These are phyloP conservation scores for Epicauta chinensis DNA, from an alignment of 1,140 invertebrate species.

Conservation along the genomic window DNA sequence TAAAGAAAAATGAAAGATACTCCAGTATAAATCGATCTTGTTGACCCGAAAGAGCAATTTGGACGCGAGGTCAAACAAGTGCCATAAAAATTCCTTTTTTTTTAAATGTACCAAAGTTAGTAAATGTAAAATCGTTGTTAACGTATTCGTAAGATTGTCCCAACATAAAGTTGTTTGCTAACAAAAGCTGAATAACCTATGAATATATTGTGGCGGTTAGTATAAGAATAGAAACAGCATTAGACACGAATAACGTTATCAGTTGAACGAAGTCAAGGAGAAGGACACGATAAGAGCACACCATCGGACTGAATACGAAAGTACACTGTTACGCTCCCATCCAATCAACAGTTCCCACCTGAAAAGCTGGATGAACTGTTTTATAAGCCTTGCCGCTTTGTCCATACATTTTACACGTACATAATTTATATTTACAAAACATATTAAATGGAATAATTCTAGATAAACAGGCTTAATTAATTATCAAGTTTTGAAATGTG, in stretches of 20 bases:
- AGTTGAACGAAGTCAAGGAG: slow-evolving; percentile 18
- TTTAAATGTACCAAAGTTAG: slow-evolving; percentile 17
- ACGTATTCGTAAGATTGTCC: slow-evolving; percentile 14
- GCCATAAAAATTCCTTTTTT: slow-evolving; percentile 14
- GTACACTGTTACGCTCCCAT: slow-evolving; percentile 11
- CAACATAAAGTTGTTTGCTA: slow-evolving; percentile 12
- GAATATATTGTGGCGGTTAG: slow-evolving; percentile 17
- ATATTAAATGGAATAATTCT: too few species aligned
- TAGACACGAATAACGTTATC: slow-evolving; percentile 19
- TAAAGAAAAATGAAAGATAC: too few species aligned
- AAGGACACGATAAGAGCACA: slow-evolving; percentile 20
- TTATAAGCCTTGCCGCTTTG: too few species aligned
- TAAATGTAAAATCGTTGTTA: slow-evolving; percentile 16
- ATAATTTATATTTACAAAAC: too few species aligned
- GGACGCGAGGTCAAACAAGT: slow-evolving; percentile 9
- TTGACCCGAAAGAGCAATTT: too few species aligned
- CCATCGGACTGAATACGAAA: slow-evolving; percentile 13
- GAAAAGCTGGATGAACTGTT: too few species aligned
- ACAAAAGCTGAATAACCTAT: slow-evolving; percentile 19
- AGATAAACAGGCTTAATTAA: too few species aligned
- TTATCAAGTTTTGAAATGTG: too few species aligned
- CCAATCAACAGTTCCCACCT: slow-evolving; percentile 2
- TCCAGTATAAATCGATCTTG: too few species aligned
- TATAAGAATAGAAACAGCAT: slow-evolving; percentile 17
- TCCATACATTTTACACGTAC: too few species aligned